phyloP scores from a whole-genome alignment of 2,888 invertebrate species.

The Lithodes maja region DNA sequence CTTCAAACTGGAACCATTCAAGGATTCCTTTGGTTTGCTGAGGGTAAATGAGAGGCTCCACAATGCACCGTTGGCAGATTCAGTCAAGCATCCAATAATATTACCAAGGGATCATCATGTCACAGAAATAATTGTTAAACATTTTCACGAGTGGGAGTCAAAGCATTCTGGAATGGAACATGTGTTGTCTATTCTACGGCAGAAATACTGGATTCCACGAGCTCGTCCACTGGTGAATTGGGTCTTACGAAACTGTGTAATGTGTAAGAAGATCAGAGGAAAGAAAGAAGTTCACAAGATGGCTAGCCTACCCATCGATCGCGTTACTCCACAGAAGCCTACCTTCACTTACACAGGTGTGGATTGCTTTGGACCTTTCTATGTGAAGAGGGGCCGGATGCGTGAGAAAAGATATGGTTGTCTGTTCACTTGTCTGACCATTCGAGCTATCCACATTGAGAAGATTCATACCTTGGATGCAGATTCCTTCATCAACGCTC shows the following conservation, averaged over 20 bases:
- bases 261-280: not conserved
- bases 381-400: not conserved
- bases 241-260: not conserved
- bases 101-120: not conserved
- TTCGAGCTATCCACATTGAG: too few species aligned
- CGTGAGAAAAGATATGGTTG: not conserved
- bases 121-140: not conserved
- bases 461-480: too few species aligned
- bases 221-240: not conserved
- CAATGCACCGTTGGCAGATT: not conserved
- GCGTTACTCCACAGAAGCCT: not conserved
- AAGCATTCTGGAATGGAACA: not conserved
- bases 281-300: not conserved
- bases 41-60: not conserved
- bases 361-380: conserved; percentile 46
- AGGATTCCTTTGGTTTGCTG: not conserved
- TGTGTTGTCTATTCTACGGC: not conserved
- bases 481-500: too few species aligned
- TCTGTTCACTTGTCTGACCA: not conserved
- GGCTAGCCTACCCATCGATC: conserved; percentile 18
- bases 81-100: not conserved
- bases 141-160: not conserved
- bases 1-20: conserved; percentile 1
- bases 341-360: conserved; percentile 36
- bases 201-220: not conserved